Conservation (phyloP, 1,140 invertebrate genomes). For the Colletes latitarsis region DNA sequence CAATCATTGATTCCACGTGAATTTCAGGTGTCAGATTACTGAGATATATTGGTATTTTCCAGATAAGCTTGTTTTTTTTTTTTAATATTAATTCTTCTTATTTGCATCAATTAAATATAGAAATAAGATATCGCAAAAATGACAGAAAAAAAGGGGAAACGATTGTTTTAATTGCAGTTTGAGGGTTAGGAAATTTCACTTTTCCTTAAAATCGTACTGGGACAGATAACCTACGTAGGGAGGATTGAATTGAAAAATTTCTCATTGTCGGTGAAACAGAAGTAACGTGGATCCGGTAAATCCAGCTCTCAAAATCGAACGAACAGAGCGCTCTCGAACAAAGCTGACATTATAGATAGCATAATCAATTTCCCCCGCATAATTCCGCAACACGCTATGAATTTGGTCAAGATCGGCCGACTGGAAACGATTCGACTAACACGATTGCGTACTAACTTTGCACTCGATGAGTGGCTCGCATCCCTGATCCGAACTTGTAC, state of each 20-base stretch:
- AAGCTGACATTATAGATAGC: conserved; percentile 71
- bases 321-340: conserved; percentile 45
- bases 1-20: no score
- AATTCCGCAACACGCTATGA: conserved; percentile 68
- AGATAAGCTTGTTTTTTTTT: no score
- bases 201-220: no score
- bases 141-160: no score
- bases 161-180: no score
- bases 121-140: no score
- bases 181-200: no score
- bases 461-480: conserved; percentile 63
- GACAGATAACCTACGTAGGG: no score
- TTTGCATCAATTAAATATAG: no score
- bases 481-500: conserved; percentile 35
- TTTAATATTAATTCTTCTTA: no score
- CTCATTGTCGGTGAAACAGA: conserved; percentile 12
- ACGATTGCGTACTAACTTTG: conserved; percentile 78
- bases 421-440: conserved; percentile 77
- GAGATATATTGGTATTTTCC: no score
- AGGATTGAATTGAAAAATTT: conserved; percentile 19
- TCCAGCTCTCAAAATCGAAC: conserved; percentile 33
- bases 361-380: conserved; percentile 76
- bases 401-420: conserved; percentile 66
- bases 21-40: no score
- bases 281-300: conserved; percentile 30